Evolutionary conservation across 2,113 vertebrate genomes (phyloP).

Genomic region (Carassius auratus): DNA sequence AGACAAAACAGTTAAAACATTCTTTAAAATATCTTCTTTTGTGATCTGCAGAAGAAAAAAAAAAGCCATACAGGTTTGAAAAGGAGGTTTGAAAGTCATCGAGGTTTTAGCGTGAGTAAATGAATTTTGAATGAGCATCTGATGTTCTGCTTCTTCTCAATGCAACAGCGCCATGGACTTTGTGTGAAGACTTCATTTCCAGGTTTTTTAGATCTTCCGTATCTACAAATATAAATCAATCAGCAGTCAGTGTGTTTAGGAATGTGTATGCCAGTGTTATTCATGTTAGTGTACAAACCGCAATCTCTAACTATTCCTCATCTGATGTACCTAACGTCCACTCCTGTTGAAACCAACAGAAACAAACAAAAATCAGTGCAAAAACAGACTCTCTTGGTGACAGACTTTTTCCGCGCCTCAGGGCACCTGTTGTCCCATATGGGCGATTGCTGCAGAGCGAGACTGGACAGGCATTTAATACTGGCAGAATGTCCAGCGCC

Average conservation of each 20-base stretch:
- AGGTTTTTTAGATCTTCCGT: neutral
- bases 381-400: slow-evolving; percentile 37
- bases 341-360: slow-evolving; percentile 44
- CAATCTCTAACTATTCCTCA: neutral
- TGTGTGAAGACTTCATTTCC: neutral
- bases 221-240: neutral
- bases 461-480: slow-evolving; percentile 30
- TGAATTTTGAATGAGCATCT: neutral
- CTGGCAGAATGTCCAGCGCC: slow-evolving; percentile 29
- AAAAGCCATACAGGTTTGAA: neutral
- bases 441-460: slow-evolving; percentile 29
- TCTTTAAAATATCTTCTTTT: neutral
- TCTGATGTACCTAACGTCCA: slow-evolving; percentile 31
- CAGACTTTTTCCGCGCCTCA: slow-evolving; percentile 47
- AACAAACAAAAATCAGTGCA: slow-evolving; percentile 36
- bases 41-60: neutral
- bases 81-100: neutral
- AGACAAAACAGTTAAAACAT: neutral
- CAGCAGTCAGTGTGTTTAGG: slow-evolving; percentile 4
- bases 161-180: neutral
- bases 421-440: slow-evolving; percentile 52
- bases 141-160: neutral
- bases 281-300: slow-evolving; percentile 6
- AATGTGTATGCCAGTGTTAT: neutral
- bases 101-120: neutral